These are phyloP conservation scores for Formica selysi DNA, from an alignment of 1,140 invertebrate species.

Conservation along the genomic window DNA sequence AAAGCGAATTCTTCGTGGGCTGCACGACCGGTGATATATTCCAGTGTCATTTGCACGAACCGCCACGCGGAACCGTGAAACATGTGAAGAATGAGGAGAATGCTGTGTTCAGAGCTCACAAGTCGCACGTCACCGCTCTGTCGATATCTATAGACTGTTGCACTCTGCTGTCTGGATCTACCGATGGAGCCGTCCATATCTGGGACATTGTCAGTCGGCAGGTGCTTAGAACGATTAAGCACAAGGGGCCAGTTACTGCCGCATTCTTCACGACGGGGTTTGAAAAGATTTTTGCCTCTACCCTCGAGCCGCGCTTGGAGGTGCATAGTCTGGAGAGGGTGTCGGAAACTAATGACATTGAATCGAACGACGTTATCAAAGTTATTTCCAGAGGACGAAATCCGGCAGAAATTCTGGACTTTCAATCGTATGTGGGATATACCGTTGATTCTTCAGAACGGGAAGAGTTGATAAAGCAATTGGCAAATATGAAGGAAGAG, in stretches of 20 bases:
- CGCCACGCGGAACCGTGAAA: slow-evolving; percentile 89
- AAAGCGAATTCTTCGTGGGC: slow-evolving; percentile 92
- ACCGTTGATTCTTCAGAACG: not conserved
- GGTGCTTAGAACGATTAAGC: slow-evolving; percentile 89
- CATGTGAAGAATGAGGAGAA: slow-evolving; percentile 86
- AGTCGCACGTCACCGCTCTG: slow-evolving; percentile 89
- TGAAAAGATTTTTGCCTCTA: slow-evolving; percentile 83
- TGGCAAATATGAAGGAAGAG: slow-evolving; percentile 81
- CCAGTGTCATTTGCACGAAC: slow-evolving; percentile 89
- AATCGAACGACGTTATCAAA: slow-evolving; percentile 72
- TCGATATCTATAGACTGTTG: slow-evolving; percentile 90
- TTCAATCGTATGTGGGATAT: slow-evolving; percentile 64
- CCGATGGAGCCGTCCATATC: slow-evolving; percentile 91
- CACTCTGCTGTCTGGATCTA: slow-evolving; percentile 91
- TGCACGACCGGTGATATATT: slow-evolving; percentile 90
- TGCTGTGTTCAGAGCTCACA: slow-evolving; percentile 88
- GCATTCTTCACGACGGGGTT: slow-evolving; percentile 87
- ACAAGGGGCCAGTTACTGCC: slow-evolving; percentile 92
- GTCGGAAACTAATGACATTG: slow-evolving; percentile 79
- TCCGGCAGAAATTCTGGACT: slow-evolving; percentile 76
- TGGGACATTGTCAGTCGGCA: slow-evolving; percentile 93
- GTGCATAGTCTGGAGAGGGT: slow-evolving; percentile 79
- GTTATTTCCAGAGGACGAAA: slow-evolving; percentile 75
- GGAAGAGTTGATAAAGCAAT: not conserved
- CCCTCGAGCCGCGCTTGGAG: slow-evolving; percentile 83